phyloP scores from a whole-genome alignment of 2,797 vertebrate genomes.

The Phyllotis vaccarum region DNA sequence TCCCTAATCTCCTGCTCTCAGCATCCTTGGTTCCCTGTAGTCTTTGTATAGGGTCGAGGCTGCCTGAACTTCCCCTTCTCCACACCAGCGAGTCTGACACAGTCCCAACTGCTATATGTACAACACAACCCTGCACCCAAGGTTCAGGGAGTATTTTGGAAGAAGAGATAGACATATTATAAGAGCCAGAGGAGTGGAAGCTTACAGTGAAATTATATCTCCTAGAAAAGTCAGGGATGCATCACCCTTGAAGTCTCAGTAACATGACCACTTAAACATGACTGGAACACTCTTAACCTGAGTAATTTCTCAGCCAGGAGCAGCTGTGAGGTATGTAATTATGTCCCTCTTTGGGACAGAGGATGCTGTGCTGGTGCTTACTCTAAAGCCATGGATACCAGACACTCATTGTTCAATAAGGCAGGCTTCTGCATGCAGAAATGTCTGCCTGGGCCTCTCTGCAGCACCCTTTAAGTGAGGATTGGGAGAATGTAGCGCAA shows the following conservation, averaged over 20 bases:
- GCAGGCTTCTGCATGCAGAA: neutral
- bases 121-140: neutral
- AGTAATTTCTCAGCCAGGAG: neutral
- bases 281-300: neutral
- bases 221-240: neutral
- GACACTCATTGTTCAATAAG: neutral
- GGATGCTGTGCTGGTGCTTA: neutral
- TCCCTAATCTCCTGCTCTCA: neutral
- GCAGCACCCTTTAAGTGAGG: neutral
- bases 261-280: neutral
- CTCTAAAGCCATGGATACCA: neutral
- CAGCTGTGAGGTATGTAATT: neutral
- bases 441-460: neutral
- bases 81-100: neutral
- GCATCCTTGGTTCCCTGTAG: neutral
- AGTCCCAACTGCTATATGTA: neutral
- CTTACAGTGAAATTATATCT: neutral
- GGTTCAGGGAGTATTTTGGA: too few relatives aligned
- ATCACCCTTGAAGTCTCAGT: neutral
- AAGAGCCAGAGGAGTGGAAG: neutral
- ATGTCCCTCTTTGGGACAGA: neutral
- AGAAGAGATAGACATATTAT: neutral
- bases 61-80: neutral
- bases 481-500: neutral
- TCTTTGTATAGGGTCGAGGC: neutral